Evolutionary conservation across 2,888 invertebrate genomes (phyloP), one percentile per base, ranked within the genome.

Genomic region (Rhagonycha lutea): DNA sequence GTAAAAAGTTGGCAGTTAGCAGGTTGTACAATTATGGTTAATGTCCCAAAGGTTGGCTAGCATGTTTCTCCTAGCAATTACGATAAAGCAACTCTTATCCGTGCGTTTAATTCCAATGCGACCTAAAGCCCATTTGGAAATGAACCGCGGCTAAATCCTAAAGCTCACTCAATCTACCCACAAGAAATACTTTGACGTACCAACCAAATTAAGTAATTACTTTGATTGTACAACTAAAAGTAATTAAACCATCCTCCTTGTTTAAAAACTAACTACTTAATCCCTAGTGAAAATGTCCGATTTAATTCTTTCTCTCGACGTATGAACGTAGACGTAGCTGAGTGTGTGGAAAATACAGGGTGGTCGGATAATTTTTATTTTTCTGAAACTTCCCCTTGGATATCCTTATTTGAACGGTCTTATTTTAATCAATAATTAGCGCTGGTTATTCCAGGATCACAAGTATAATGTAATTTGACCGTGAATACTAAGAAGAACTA

Each of bases 41-140:
- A 77, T 74, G 70, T 61, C 62, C 62, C 62, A 68, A 70, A 32
- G 61, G 14, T 32, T 70, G 18, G 28, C 63, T 65, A 24, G 47
- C n/a, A 65, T 65, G 23, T 24, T 18, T 68, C 69, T 69, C 71
- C 14, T 70, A 28, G 78, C 80, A 80, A 80, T 80, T 80, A 79
- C 79, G 77, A 79, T 80, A 80, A 79, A 80, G 79, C 80, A 75
- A 77, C 78, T 79, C 76, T 78, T 79, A 79, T 79, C 79, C 77
- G 70, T 72, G 78, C 72, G 72, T 77, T 75, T 79, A 79, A 79
- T 78, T 77, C 78, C 76, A 71, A 75, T 76, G 74, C 76, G 72
- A 74, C 74, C 63, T 65, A 74, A 75, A 78, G 70, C 72, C 76
- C 79, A 79, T 79, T 77, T 79, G 79, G 78, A 79, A 79, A 79